Conservation (phyloP, 2,113 vertebrate genomes). For the Brienomyrus brachyistius region DNA sequence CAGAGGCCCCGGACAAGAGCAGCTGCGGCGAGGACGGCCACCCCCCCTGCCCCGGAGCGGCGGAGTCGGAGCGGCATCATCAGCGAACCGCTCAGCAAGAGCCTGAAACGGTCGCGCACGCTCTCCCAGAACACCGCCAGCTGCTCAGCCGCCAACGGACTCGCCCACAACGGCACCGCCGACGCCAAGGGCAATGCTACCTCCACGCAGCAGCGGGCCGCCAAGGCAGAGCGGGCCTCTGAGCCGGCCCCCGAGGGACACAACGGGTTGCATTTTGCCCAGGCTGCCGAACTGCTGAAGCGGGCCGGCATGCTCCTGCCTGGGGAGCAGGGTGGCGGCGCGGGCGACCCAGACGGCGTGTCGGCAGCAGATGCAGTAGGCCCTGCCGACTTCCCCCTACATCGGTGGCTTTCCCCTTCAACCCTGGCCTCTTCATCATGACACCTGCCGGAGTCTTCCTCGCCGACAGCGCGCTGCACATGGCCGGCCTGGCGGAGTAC, state of each 20-base stretch:
- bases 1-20: slow-evolving; percentile 69
- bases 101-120: slow-evolving; percentile 86
- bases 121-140: slow-evolving; percentile 86
- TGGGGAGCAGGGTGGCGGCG: slow-evolving; percentile 64
- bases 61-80: slow-evolving; percentile 92
- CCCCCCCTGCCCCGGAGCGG: slow-evolving; percentile 74
- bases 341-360: slow-evolving; percentile 75
- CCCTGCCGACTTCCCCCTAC: slow-evolving; percentile 89
- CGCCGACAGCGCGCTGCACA: slow-evolving; percentile 81
- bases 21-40: slow-evolving; percentile 66
- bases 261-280: slow-evolving; percentile 88
- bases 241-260: slow-evolving; percentile 83
- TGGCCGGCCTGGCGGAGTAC: slow-evolving; percentile 83
- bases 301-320: slow-evolving; percentile 84
- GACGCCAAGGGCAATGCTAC: slow-evolving; percentile 83
- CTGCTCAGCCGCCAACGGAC: slow-evolving; percentile 62
- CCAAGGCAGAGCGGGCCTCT: slow-evolving; percentile 81
- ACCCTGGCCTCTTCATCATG: slow-evolving; percentile 93
- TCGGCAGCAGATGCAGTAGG: slow-evolving; percentile 81
- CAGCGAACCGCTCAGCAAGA: slow-evolving; percentile 92
- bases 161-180: slow-evolving; percentile 51
- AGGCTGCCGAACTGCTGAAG: slow-evolving; percentile 91
- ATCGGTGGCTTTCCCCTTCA: slow-evolving; percentile 92
- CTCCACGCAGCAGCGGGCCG: slow-evolving; percentile 74
- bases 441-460: slow-evolving; percentile 83